These are phyloP conservation scores for Epsilonema sp. DNA, from an alignment of 2,888 invertebrate species.

Conservation along the genomic window DNA sequence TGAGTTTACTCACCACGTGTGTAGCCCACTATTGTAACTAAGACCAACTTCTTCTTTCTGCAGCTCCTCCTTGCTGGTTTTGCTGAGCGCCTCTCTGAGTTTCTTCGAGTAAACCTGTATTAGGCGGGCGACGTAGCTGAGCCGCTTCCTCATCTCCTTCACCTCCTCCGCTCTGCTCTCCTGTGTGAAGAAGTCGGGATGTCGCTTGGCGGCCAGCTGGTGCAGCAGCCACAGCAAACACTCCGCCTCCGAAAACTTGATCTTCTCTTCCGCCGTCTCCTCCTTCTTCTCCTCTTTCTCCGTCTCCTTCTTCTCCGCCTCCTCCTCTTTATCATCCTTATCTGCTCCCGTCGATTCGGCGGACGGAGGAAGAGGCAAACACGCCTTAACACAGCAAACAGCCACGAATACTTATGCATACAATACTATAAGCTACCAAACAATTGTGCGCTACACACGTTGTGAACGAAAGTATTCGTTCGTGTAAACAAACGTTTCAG, in stretches of 20 bases:
- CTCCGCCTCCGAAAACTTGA: constrained; percentile 80
- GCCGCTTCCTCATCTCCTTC: constrained; percentile 52
- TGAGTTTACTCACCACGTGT: too few relatives aligned
- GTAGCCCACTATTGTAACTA: too few relatives aligned
- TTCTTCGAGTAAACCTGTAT: constrained; percentile 66
- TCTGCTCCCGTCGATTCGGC: too few relatives aligned
- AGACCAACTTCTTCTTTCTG: constrained; percentile 46
- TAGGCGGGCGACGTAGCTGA: constrained; percentile 76
- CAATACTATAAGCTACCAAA: too few relatives aligned
- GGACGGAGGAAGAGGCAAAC: constrained; percentile 64
- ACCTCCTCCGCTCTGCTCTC: constrained; percentile 47
- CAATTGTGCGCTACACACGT: too few relatives aligned
- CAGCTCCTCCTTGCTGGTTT: constrained; percentile 49
- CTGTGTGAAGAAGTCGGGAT: constrained; percentile 49
- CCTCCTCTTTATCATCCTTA: too few relatives aligned
- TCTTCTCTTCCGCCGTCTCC: constrained; percentile 46
- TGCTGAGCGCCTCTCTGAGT: constrained; percentile 41
- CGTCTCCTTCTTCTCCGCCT: constrained; percentile 31
- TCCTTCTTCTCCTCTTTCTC: constrained; percentile 1
- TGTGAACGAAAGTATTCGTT: too few relatives aligned
- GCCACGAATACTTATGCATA: too few relatives aligned
- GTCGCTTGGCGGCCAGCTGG: constrained; percentile 56
- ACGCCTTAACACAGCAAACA: too few relatives aligned
- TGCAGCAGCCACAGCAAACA: constrained; percentile 57
- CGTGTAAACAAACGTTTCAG: too few relatives aligned